phyloP scores from a whole-genome alignment of 1,140 invertebrate species.

The Zophobas atratus region DNA sequence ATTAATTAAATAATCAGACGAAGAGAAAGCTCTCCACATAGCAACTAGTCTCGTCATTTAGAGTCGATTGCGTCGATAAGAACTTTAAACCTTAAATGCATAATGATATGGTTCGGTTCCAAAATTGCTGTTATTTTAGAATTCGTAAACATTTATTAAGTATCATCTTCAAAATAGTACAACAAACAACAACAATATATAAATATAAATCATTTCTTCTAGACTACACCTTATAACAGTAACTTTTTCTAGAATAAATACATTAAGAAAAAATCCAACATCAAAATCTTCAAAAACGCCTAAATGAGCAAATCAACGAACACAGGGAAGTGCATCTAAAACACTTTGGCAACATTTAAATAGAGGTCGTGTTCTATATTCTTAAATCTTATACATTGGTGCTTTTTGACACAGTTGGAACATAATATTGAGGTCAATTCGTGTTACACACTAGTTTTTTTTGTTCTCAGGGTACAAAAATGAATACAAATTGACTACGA shows the following conservation, averaged over 20 bases:
- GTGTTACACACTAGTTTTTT: not conserved
- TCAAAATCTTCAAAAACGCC: slow-evolving; percentile 8
- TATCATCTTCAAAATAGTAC: slow-evolving; percentile 17
- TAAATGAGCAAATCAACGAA: slow-evolving; percentile 9
- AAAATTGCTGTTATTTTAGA: not conserved
- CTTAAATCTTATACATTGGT: slow-evolving; percentile 9
- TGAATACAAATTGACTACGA: slow-evolving; percentile 49
- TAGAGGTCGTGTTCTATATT: slow-evolving; percentile 5
- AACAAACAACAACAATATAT: slow-evolving; percentile 37
- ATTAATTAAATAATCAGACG: no score
- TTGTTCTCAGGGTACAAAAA: slow-evolving; percentile 42
- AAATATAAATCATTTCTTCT: slow-evolving; percentile 20
- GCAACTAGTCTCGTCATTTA: no score
- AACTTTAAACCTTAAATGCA: no score
- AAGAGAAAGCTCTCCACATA: no score
- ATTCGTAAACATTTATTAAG: slow-evolving; percentile 24
- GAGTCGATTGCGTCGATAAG: no score
- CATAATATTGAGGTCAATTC: slow-evolving; percentile 22
- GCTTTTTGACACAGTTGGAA: slow-evolving; percentile 36
- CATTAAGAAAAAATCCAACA: slow-evolving; percentile 12
- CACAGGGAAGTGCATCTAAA: slow-evolving; percentile 7
- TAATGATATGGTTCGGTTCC: no score
- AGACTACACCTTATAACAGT: slow-evolving; percentile 5
- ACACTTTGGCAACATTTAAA: slow-evolving; percentile 23
- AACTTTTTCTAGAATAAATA: not conserved